Evolutionary conservation across 2,113 vertebrate genomes (phyloP).

Genomic region (Chascanopsetta lugubris): DNA sequence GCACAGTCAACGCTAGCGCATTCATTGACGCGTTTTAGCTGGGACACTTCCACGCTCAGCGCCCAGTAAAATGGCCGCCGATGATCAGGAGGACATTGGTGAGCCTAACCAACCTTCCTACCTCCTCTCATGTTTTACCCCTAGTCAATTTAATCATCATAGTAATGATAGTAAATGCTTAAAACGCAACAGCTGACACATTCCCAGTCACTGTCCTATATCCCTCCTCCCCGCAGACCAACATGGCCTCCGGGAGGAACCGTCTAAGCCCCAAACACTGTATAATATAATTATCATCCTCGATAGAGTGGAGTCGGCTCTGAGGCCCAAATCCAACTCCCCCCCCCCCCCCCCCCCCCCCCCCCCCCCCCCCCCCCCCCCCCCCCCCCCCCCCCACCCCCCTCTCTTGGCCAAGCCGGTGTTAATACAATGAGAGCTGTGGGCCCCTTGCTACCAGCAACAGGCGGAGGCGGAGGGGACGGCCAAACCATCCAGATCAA

Average conservation of each 20-base stretch:
- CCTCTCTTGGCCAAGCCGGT: conserved; percentile 34
- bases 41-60: no score
- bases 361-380: no score
- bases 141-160: no score
- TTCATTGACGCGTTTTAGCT: no score
- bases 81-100: no score
- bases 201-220: not conserved
- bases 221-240: conserved; percentile 14
- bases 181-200: not conserved
- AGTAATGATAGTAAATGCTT: no score
- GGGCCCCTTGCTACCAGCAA: conserved; percentile 59
- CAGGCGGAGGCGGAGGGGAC: conserved; percentile 51
- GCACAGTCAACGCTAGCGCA: no score
- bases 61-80: no score
- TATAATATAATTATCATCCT: conserved; percentile 17
- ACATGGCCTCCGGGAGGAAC: conserved; percentile 11
- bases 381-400: no score
- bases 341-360: no score
- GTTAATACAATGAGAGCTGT: conserved; percentile 68
- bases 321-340: conserved; percentile 44
- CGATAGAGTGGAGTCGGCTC: conserved; percentile 32
- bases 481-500: conserved; percentile 69
- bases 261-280: conserved; percentile 31
- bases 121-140: no score
- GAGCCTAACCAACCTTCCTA: no score